Evolutionary conservation across 2,797 vertebrate genomes (phyloP).

Genomic region (Rachycentron canadum): DNA sequence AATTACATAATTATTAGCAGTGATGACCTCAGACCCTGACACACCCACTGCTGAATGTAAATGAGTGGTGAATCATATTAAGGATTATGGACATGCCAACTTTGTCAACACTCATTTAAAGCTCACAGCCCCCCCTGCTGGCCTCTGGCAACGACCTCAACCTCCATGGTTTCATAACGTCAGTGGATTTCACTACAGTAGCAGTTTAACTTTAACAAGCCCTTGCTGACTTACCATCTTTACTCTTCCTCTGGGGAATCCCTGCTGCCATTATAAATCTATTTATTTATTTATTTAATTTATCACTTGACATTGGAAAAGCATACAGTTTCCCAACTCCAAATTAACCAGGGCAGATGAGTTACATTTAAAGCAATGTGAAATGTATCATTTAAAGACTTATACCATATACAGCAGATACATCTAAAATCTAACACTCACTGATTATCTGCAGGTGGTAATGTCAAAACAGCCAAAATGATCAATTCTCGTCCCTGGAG

Average conservation of each 20-base stretch:
- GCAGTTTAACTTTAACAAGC: constrained; percentile 26
- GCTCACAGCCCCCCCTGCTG: constrained; percentile 57
- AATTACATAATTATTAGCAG: not conserved
- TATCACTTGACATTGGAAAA: not conserved
- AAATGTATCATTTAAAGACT: not conserved
- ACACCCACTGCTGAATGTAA: not conserved
- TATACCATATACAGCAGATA: not conserved
- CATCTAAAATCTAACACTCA: not conserved
- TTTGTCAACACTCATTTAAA: constrained; percentile 31
- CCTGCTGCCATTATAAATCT: constrained; percentile 27
- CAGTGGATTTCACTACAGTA: not conserved
- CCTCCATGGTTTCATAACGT: constrained; percentile 15
- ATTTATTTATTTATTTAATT: too few species aligned
- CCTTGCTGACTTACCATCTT: constrained; percentile 16
- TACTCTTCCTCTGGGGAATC: constrained; percentile 17
- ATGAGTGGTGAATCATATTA: not conserved
- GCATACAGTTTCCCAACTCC: not conserved
- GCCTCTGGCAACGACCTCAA: constrained; percentile 39
- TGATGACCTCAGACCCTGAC: constrained; percentile 4
- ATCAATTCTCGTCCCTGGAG: constrained; percentile 20
- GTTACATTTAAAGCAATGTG: not conserved
- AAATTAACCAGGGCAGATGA: not conserved
- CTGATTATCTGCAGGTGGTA: not conserved
- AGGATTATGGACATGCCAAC: constrained; percentile 9
- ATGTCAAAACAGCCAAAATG: not conserved